phyloP scores from a whole-genome alignment of 2,113 vertebrate species.

The Nothoprocta pentlandii region DNA sequence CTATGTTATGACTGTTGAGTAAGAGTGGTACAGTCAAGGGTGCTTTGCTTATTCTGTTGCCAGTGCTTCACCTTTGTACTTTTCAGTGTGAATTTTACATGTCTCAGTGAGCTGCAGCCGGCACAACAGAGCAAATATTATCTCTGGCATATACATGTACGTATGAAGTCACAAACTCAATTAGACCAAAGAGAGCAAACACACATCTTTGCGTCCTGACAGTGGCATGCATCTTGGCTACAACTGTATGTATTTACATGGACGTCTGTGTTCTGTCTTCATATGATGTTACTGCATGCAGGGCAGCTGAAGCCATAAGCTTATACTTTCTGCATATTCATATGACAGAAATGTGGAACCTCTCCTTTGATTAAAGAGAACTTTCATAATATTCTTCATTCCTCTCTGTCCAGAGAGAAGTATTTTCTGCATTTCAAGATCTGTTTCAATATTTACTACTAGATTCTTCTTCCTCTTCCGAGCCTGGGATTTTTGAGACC shows the following conservation, averaged over 20 bases:
- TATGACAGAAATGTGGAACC: conserved; percentile 51
- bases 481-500: neutral
- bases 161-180: conserved; percentile 6
- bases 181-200: conserved; percentile 27
- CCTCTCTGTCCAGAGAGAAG: neutral
- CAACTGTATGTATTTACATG: conserved; percentile 27
- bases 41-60: neutral
- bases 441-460: neutral
- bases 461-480: neutral
- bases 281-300: conserved; percentile 3
- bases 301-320: conserved; percentile 44
- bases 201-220: conserved; percentile 36
- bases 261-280: conserved; percentile 57
- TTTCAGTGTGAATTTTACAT: neutral
- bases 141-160: neutral
- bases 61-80: neutral
- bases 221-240: conserved; percentile 37
- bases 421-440: neutral
- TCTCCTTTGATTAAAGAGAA: conserved; percentile 27
- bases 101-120: neutral
- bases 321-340: conserved; percentile 49
- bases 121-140: conserved; percentile 43
- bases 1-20: neutral
- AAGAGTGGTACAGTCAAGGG: neutral
- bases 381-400: conserved; percentile 36